Evolutionary conservation across 2,797 vertebrate genomes (phyloP).

Genomic region (Acanthis flammea): DNA sequence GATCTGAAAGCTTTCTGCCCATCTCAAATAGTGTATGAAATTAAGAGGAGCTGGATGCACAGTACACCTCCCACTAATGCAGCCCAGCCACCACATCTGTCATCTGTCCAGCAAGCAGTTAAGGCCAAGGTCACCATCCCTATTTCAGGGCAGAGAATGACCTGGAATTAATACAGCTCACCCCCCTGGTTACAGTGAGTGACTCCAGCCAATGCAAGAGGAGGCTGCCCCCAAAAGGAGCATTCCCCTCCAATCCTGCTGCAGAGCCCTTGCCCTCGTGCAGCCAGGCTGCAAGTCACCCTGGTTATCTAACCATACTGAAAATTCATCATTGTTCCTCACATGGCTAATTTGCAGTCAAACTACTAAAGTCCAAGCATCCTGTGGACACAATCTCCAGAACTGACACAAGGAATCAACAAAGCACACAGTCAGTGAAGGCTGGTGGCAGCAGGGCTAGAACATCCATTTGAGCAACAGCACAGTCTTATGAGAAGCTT

Average conservation of each 20-base stretch:
- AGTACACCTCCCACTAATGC: neutral
- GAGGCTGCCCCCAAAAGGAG: neutral
- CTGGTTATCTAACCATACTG: neutral
- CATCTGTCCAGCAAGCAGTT: neutral
- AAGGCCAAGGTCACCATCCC: conserved; percentile 25
- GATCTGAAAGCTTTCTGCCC: conserved; percentile 2
- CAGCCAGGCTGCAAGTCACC: neutral
- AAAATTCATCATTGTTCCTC: neutral
- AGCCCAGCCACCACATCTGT: neutral
- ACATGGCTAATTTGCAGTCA: neutral
- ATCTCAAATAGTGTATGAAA: neutral
- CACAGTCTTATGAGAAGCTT: neutral
- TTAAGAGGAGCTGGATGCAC: neutral
- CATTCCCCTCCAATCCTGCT: neutral
- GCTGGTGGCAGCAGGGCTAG: neutral
- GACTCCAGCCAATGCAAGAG: neutral
- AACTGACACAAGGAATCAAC: neutral
- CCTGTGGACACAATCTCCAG: neutral
- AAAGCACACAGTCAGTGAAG: neutral
- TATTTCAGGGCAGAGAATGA: neutral
- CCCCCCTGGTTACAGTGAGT: neutral
- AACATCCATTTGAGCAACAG: neutral
- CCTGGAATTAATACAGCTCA: conserved; percentile 14
- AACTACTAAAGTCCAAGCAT: neutral
- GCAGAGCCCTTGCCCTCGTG: neutral